Conservation (phyloP, 1,140 invertebrate species). For the Neodiprion pinetum region DNA sequence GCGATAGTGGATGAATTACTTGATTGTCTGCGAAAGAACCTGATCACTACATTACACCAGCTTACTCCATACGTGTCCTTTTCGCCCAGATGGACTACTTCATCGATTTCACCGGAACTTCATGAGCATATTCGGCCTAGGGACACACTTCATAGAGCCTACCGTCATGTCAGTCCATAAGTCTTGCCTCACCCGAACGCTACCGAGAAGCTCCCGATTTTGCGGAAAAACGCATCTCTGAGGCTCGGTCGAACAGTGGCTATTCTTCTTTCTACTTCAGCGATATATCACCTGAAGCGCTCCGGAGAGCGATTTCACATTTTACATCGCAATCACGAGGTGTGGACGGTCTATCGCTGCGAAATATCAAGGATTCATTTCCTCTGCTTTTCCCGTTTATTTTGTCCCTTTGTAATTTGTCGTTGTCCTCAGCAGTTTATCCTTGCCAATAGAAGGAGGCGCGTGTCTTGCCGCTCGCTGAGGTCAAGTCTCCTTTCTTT, state of each 20-base stretch:
- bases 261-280: no score
- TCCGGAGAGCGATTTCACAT: background rate
- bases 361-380: no score
- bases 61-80: background rate
- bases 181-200: no score
- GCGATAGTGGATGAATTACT: background rate
- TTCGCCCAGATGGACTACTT: background rate
- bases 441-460: background rate
- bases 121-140: background rate
- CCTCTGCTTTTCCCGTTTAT: background rate
- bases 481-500: background rate
- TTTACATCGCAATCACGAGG: background rate
- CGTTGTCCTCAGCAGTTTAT: background rate
- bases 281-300: no score
- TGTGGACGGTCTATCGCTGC: no score
- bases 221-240: no score
- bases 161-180: no score
- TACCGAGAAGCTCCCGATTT: no score
- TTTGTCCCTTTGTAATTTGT: background rate
- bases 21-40: background rate
- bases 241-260: no score
- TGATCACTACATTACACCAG: background rate
- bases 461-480: background rate
- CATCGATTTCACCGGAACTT: no score
- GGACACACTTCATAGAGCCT: background rate